phyloP scores from a whole-genome alignment of 2,797 vertebrate genomes.

The Sparidentex hasta region DNA sequence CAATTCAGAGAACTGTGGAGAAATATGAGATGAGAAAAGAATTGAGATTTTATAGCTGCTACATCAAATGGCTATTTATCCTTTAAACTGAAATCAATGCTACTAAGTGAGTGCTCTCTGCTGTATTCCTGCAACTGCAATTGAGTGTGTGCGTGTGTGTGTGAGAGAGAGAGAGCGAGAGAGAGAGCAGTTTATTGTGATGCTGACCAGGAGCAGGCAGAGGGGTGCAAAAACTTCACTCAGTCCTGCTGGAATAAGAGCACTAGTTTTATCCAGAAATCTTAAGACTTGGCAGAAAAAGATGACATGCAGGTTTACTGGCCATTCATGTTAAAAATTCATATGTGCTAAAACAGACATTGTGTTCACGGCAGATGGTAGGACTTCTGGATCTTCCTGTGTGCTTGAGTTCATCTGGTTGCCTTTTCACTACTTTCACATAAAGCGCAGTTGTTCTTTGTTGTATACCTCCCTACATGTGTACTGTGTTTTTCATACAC shows the following conservation, averaged over 20 bases:
- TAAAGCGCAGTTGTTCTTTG: no score
- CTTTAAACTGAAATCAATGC: constrained; percentile 65
- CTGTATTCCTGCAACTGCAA: constrained; percentile 24
- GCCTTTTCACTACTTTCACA: no score
- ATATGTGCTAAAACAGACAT: no score
- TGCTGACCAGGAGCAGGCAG: constrained; percentile 18
- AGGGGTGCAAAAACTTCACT: neutral
- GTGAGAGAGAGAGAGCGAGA: constrained; percentile 12
- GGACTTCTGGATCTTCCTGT: no score
- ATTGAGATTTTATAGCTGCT: constrained; percentile 17
- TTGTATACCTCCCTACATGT: no score
- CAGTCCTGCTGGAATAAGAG: constrained; percentile 2
- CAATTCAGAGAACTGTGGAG: neutral
- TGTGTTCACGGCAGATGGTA: no score
- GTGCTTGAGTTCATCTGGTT: no score
- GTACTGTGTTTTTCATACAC: no score
- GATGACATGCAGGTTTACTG: neutral
- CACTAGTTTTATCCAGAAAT: neutral
- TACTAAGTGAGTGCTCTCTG: constrained; percentile 47
- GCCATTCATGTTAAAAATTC: constrained; percentile 15
- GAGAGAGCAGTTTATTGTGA: constrained; percentile 5
- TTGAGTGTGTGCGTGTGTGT: no score
- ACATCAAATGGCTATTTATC: constrained; percentile 47
- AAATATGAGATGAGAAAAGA: constrained; percentile 27
- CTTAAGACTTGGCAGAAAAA: constrained; percentile 6